Evolutionary conservation across 2,888 invertebrate species (phyloP).

Genomic region (Melikaiella ostensackeni): DNA sequence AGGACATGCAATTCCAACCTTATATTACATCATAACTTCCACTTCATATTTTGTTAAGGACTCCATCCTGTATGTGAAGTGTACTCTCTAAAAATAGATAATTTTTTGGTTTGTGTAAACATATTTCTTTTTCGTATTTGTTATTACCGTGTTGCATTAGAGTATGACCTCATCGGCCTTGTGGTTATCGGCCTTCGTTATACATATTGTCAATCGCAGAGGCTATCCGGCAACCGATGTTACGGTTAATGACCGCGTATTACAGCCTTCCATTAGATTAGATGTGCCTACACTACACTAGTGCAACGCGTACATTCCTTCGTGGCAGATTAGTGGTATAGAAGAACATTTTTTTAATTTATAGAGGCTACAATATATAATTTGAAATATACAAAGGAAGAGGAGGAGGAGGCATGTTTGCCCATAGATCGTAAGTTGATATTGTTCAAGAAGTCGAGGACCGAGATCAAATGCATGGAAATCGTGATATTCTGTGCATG

Average conservation of each 20-base stretch:
- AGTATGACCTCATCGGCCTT: background rate
- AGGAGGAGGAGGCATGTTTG: too few species aligned
- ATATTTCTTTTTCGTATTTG: background rate
- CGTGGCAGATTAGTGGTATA: background rate
- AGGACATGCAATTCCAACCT: slow-evolving; percentile 1
- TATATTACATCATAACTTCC: slow-evolving; percentile 5
- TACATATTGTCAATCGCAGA: slow-evolving; percentile 13
- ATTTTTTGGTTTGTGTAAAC: background rate
- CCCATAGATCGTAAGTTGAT: background rate
- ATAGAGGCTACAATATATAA: too few species aligned
- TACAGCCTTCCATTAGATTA: slow-evolving; percentile 9
- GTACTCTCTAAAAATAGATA: background rate
- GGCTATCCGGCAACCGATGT: slow-evolving; percentile 5
- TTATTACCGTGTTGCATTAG: background rate
- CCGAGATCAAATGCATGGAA: too few species aligned
- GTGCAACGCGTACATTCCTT: slow-evolving; percentile 4
- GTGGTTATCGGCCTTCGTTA: background rate
- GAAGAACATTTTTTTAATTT: background rate
- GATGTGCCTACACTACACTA: background rate
- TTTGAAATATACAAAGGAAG: too few species aligned
- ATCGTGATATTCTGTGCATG: too few species aligned
- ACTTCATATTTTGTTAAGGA: background rate
- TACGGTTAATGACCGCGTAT: slow-evolving; percentile 4
- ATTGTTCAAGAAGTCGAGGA: slow-evolving; percentile 2
- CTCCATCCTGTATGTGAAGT: background rate